phyloP scores from a whole-genome alignment of 2,888 invertebrate species.

The Sipha maydis region DNA sequence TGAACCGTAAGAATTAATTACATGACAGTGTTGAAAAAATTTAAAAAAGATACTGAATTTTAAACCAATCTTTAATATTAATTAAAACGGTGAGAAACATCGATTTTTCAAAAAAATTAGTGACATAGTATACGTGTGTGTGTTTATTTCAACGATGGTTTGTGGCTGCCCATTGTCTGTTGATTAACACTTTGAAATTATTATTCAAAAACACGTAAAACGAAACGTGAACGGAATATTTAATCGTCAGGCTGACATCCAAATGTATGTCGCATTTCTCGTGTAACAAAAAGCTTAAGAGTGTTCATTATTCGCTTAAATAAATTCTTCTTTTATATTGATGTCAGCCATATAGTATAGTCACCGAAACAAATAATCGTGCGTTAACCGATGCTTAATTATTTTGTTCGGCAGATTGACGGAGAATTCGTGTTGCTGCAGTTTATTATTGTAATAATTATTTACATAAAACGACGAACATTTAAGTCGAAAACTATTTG shows the following conservation, averaged over 20 bases:
- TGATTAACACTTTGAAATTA: constrained; percentile 53
- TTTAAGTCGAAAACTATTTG: too few relatives aligned
- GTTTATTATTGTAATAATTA: not conserved
- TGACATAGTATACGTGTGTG: not conserved
- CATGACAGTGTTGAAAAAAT: too few relatives aligned
- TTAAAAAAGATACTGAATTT: not conserved
- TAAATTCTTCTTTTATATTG: constrained; percentile 7
- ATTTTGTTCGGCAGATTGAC: not conserved
- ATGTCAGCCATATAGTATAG: not conserved
- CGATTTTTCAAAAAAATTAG: constrained; percentile 46
- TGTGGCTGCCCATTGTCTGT: constrained; percentile 39
- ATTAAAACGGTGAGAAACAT: not conserved
- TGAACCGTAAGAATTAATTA: too few relatives aligned
- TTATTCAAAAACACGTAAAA: constrained; percentile 57
- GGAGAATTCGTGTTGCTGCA: not conserved
- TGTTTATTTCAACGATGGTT: constrained; percentile 14
- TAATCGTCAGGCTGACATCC: not conserved
- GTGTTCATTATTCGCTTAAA: not conserved
- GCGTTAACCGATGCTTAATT: constrained; percentile 2
- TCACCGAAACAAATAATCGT: constrained; percentile 10
- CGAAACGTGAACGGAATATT: constrained; percentile 49
- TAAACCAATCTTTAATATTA: constrained; percentile 12
- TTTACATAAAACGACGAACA: too few relatives aligned
- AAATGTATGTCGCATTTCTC: constrained; percentile 22
- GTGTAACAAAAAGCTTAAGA: constrained; percentile 5